Conservation (phyloP, 2,888 invertebrate species). For the Phyllotreta cruciferae region DNA sequence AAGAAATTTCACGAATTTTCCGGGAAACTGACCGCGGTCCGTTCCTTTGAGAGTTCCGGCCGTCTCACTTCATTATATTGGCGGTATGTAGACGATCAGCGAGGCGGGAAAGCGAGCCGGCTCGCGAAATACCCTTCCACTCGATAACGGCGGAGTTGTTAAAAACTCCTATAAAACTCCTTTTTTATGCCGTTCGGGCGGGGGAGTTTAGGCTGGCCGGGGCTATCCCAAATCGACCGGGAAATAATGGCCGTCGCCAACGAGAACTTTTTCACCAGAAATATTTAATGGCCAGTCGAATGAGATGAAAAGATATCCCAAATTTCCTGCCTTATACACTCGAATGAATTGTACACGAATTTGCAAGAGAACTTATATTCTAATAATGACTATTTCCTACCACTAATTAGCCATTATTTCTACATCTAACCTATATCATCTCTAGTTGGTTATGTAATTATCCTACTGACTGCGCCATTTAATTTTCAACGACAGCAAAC, state of each 20-base stretch:
- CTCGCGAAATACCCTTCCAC: slow-evolving; percentile 25
- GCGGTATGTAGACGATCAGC: slow-evolving; percentile 34
- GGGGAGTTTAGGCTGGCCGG: slow-evolving; percentile 33
- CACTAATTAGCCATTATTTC: no score
- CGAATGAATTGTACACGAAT: not conserved
- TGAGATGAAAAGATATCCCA: not conserved
- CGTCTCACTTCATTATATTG: slow-evolving; percentile 35
- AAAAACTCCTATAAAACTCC: slow-evolving; percentile 35
- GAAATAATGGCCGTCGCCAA: slow-evolving; percentile 24
- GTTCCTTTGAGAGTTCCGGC: slow-evolving; percentile 23
- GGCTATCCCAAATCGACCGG: slow-evolving; percentile 30
- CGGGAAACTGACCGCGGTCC: slow-evolving; percentile 30
- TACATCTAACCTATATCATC: no score
- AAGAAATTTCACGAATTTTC: slow-evolving; percentile 30
- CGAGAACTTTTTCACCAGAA: slow-evolving; percentile 18
- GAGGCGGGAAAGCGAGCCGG: slow-evolving; percentile 28
- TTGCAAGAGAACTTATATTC: no score
- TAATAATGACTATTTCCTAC: no score
- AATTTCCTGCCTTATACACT: not conserved
- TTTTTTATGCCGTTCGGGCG: slow-evolving; percentile 20
- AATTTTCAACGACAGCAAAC: no score
- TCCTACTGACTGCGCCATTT: no score
- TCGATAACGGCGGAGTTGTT: slow-evolving; percentile 34
- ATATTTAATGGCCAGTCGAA: slow-evolving; percentile 21
- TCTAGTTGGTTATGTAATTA: no score